Evolutionary conservation across 2,797 vertebrate genomes (phyloP), one percentile per base, ranked within the genome.

Genomic region (Lacerta agilis): DNA sequence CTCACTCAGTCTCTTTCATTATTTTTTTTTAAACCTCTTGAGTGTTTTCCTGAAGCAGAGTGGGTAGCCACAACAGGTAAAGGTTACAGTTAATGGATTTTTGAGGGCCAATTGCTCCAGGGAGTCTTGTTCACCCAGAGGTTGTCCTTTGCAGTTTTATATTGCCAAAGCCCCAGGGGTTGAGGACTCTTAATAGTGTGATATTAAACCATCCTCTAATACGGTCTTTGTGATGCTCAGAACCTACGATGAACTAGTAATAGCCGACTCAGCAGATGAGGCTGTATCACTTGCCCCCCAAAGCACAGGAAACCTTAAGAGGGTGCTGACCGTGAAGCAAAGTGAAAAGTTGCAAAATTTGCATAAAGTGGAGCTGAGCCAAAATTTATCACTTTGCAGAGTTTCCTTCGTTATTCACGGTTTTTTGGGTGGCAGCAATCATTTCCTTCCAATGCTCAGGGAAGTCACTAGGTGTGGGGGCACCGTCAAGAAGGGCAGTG

Each of bases 51-150:
- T 23, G n/a, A 89, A 86, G 88, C 5, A 86, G 33, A 66, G 2
- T 83, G 71, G 77, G 79, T 72, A 43, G 75, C 67, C 84, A 78
- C 86, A 87, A 1, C 4, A 43, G 11, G 15, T 86, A 86, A 82
- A 87, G 29, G 29, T 86, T 92, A 79, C n/a, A 87, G 10, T 86
- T 79, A 83, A 86, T 86, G 85, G 88, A 86, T 25, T 87, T 29
- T 61, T 1, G 8, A 78, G 79, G 38, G 10, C 33, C 71, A 17
- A 81, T 41, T 81, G 29, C 83, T 85, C 84, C 66, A 86, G 81
- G 69, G 36, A 87, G 17, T 20, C 29, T 55, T 45, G 80, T 66
- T 75, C 73, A 13, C 61, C 79, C 86, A 82, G 83, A 0, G 3
- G 11, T 55, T 78, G 8, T 23, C 71, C 11, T 86, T 92, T 85